Evolutionary conservation across 92 coral and sea anemone genomes (phyloP), one percentile per base, ranked within the genome.

Genomic region (Phenganax subtilis): DNA sequence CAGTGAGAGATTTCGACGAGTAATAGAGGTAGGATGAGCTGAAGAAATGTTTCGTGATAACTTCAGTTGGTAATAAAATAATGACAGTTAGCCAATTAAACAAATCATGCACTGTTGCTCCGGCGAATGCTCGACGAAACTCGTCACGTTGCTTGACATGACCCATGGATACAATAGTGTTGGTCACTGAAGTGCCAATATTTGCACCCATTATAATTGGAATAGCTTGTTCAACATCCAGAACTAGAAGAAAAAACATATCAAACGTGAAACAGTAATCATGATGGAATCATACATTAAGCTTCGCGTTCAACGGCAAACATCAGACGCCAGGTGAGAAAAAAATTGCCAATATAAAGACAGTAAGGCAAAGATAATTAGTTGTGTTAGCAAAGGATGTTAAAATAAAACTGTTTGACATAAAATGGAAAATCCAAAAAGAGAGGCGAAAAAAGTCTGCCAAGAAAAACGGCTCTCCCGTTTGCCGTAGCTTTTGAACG

Each of bases 91-190:
- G 70, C 98, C 98, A 94, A 90, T 94, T 94, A 76, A 94, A 94
- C 67, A 92, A 87, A 57, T 91, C 98, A 79, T 94, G 98, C 30
- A 94, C 98, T 3, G 85, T 85, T n/a, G 98, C 98, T 9, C 98
- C 98, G 68, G 98, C 98, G 87, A 94, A 94, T 72, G 98, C 98
- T 62, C 98, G 90, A 6, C 98, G 85, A 88, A 94, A 94, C 84
- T 94, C 98, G 84, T 94, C 88, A 55, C 97, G 96, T 54, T 94
- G 90, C 7, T 90, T 79, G 54, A 92, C 94, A 75, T 94, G 98
- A 15, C 97, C 98, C 80, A 94, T 75, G 62, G 98, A 94, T 72
- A 94, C 98, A 57, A 94, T 70, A 60, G 98, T 94, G 87, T 92
- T 94, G 62, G 98, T 94, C 51, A 94, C 98, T 30, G 98, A 91